Percentiles rank a stretch among this genome's conserved stretches.
phyloP scores from a whole-genome alignment of 2,888 invertebrate species.

The Serripes groenlandicus region DNA sequence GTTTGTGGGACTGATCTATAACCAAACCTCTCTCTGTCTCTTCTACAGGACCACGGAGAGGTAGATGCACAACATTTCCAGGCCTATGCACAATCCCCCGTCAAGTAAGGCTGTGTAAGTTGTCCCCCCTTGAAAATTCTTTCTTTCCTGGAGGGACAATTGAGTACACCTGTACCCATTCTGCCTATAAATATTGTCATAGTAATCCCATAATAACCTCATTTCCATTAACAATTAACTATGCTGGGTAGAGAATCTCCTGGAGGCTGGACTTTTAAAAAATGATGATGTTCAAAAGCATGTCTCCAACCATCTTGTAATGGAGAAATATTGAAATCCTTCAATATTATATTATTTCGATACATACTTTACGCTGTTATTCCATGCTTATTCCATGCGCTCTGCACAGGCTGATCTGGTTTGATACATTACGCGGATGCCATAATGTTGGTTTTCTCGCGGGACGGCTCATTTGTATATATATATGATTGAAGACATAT shows the following conservation, averaged over 20 bases:
- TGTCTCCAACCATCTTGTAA: no score
- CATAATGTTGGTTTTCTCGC: no score
- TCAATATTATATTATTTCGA: no score
- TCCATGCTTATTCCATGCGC: no score
- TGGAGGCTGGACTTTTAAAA: neutral
- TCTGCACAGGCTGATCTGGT: no score
- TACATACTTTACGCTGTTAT: no score
- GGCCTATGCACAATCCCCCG: constrained; percentile 67
- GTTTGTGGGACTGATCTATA: neutral
- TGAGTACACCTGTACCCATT: constrained; percentile 58
- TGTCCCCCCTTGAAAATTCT: constrained; percentile 64
- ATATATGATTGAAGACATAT: no score
- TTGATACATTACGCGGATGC: no score
- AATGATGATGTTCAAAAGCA: neutral
- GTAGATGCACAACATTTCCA: constrained; percentile 69
- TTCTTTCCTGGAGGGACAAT: constrained; percentile 62
- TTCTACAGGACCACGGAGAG: constrained; percentile 66
- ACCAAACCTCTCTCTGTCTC: constrained; percentile 33
- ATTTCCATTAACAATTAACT: neutral
- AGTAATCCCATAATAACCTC: constrained; percentile 20
- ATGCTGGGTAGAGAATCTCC: constrained; percentile 21
- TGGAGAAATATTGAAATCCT: no score
- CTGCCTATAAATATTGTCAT: constrained; percentile 61
- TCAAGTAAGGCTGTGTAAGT: constrained; percentile 70
- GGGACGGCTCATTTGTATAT: no score